Evolutionary conservation across 2,797 vertebrate species (phyloP).

Genomic region (Coluber constrictor): DNA sequence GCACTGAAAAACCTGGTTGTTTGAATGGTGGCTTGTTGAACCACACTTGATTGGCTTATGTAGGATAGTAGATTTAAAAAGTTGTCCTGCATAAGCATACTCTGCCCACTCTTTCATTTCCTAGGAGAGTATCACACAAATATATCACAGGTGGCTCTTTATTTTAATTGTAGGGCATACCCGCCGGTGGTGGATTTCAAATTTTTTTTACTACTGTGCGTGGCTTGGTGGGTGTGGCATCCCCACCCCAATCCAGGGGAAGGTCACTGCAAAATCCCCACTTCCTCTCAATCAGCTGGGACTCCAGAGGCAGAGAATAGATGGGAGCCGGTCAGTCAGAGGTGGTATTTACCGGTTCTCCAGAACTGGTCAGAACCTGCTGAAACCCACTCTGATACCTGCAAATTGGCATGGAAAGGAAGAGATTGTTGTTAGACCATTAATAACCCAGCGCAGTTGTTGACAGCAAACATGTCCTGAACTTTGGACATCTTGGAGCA

Average conservation of each 20-base stretch:
- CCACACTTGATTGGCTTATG: background rate
- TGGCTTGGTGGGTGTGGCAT: too few relatives aligned
- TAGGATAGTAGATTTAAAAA: background rate
- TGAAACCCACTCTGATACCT: background rate
- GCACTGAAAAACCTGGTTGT: background rate
- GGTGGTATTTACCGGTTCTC: too few relatives aligned
- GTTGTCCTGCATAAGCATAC: background rate
- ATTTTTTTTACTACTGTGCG: too few relatives aligned
- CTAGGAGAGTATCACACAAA: background rate
- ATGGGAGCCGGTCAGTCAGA: too few relatives aligned
- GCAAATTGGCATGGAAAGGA: background rate
- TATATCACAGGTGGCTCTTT: background rate
- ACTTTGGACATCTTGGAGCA: background rate
- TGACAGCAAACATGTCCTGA: background rate
- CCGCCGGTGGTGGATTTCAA: too few relatives aligned
- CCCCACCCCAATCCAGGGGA: too few relatives aligned
- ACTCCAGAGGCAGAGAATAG: too few relatives aligned
- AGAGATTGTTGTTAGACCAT: background rate
- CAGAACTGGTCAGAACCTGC: too few relatives aligned
- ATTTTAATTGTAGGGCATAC: background rate
- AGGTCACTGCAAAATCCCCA: too few relatives aligned
- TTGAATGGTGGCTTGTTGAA: background rate
- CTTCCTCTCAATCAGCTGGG: too few relatives aligned
- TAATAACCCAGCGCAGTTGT: background rate
- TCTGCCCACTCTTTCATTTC: background rate